Base-by-base conservation (phyloP, 2,888 invertebrate species). In the Dorcus parallelipipedus region DNA sequence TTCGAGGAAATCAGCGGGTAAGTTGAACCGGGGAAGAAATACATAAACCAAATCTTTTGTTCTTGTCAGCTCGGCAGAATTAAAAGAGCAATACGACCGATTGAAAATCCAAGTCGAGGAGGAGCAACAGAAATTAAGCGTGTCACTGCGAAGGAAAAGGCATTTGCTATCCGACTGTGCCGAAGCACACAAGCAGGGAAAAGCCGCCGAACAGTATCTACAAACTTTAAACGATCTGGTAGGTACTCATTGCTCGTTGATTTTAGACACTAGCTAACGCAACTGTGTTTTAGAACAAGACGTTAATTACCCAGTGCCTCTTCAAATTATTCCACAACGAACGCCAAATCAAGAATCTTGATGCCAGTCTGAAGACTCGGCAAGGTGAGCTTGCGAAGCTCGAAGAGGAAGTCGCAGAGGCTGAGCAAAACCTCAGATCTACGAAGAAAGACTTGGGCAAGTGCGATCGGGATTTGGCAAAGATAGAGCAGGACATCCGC, bases 1-100 rank as follows among this genome's bases (percentile, higher is more conserved):
- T 98, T 99, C 82, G 99, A 99, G 76, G 98, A 99, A 82, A 97
- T 99, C 59, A 97, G 97, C 80, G 90, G 93, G 93, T 94, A 74
- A 33, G 71, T 3, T 81, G 71, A 42, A 14, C n/a, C n/a, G 47
- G 59, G 54, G 45, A 58, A 49, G 23, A 6, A 33, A 50, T 9
- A n/a, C n/a, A n/a, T n/a, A 42, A 33, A 33, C 7, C 26, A 33
- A 5, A 4, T 33, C 23, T 10, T 43, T 6, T 14, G 14, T 1
- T 14, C 1, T 33, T 6, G 6, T 20, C 26, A 67, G 97, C 42
- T 98, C 98, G 54, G 95, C 95, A 5, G 90, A 94, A 9, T 79
- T 97, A n/a, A 96, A 96, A 76, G 93, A 95, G 64, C 97, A 97
- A 73, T 99, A 99, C 75, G 97, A 97, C 66, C 84, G 86, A 9